phyloP scores from a whole-genome alignment of 2,888 invertebrate species.

The Dicycla oo region DNA sequence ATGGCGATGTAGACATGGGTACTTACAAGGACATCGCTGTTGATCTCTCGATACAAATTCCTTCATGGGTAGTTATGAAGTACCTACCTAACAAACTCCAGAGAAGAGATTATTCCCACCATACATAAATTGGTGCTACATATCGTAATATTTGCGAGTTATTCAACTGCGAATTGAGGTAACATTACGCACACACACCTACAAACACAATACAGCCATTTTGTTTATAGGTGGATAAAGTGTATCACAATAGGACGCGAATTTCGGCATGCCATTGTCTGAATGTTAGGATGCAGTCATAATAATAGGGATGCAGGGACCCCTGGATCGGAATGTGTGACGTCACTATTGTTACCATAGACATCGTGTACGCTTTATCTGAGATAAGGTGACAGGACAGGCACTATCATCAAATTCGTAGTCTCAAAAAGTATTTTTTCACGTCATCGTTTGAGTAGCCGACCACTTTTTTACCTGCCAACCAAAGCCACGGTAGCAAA shows the following conservation, averaged over 20 bases:
- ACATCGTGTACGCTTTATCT: background rate
- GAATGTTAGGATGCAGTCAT: constrained; percentile 15
- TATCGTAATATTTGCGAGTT: constrained; percentile 33
- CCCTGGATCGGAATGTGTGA: constrained; percentile 14
- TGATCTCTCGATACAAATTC: constrained; percentile 3
- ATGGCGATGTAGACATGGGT: too few relatives aligned
- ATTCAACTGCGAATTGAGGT: constrained; percentile 43
- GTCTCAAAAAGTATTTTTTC: constrained; percentile 3
- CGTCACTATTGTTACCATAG: constrained; percentile 30
- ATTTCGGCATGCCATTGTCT: constrained; percentile 39
- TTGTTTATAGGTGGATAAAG: constrained; percentile 16
- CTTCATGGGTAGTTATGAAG: background rate
- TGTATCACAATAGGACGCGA: constrained; percentile 38
- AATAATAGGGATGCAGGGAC: constrained; percentile 15
- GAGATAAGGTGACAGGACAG: background rate
- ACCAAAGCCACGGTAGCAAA: constrained; percentile 19
- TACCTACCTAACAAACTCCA: background rate
- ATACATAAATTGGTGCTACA: constrained; percentile 1
- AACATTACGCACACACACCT: constrained; percentile 27
- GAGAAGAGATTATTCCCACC: constrained; percentile 26
- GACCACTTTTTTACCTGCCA: constrained; percentile 43
- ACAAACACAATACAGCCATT: constrained; percentile 8
- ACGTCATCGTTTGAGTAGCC: background rate
- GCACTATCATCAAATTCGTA: constrained; percentile 1
- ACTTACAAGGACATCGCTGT: background rate